Base-by-base conservation (phyloP, 30 jellyfish, hydroid and myxozoan genomes). In the Clytia hemisphaerica region DNA sequence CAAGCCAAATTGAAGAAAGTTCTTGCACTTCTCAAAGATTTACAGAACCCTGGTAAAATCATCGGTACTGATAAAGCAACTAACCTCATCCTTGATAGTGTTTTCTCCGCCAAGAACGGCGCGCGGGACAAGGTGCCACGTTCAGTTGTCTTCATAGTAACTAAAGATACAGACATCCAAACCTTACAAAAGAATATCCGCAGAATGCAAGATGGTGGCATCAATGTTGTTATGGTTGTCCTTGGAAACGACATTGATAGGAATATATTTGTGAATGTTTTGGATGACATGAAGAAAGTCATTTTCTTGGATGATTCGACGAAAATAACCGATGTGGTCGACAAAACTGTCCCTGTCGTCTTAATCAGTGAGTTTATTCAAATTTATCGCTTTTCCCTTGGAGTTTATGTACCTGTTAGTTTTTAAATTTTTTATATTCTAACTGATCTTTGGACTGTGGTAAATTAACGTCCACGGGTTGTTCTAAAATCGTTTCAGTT, bases 81-180 rank as follows among this genome's bases (percentile, higher is more conserved):
- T 12, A 42, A 42, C 19, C 18, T 42, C 18, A 42, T 42, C 19
- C 19, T 42, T 16, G 30, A 33, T 28, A 73, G 28, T 25, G 37
- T 67, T 0, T 68, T 45, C 22, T 12, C 31, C 21, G 42, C 15
- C 29, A 59, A 44, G 18, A 59, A 19, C 7, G 78, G 64, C 9
- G 73, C 74, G 12, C 68, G 84, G 44, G 24, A 31, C 44, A 38
- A 58, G 15, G 78, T 45, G 0, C 55, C 85, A 7, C 25, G 60
- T 46, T 46, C 60, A 46, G 24, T 46, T 30, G 19, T 4, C 18
- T 26, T 46, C n/a, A n/a, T n/a, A n/a, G n/a, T n/a, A n/a, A n/a
- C n/a, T n/a, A n/a, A n/a, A n/a, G n/a, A n/a, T n/a, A n/a, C n/a
- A n/a, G n/a, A n/a, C n/a, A n/a, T n/a, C n/a, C n/a, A n/a, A 10